A percentile compares a stretch with the other conserved stretches of the same genome.
Conservation (phyloP, 2,888 invertebrate species). For the Teinopalpus imperialis region DNA sequence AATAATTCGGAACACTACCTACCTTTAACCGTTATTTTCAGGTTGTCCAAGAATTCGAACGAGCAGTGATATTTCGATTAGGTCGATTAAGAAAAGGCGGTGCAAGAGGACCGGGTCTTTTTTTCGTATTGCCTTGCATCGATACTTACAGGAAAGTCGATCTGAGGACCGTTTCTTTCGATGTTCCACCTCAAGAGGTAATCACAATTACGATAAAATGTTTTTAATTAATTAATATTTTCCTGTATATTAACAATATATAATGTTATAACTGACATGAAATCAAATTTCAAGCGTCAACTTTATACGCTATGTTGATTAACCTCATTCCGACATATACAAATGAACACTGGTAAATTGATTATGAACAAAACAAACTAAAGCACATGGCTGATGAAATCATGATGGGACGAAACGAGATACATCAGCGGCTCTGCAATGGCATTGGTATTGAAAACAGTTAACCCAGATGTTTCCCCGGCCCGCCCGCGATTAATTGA, state of each 20-base stretch:
- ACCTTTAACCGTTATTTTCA: conserved; percentile 41
- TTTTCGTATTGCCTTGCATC: conserved; percentile 96
- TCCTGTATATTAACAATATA: no score
- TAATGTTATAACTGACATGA: no score
- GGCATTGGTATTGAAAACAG: conserved; percentile 59
- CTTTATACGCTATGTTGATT: no score
- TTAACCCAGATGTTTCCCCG: conserved; percentile 57
- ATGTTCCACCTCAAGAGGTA: conserved; percentile 98
- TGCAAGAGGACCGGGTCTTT: conserved; percentile 93
- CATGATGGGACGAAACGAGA: conserved; percentile 8
- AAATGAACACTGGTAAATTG: no score
- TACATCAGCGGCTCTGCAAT: conserved; percentile 4
- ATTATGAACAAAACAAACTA: not conserved
- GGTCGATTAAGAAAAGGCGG: conserved; percentile 90
- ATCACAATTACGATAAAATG: conserved; percentile 22
- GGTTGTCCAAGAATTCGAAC: conserved; percentile 93
- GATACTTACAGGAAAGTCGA: conserved; percentile 96
- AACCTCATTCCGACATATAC: no score
- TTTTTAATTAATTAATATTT: no score
- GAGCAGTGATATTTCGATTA: conserved; percentile 94
- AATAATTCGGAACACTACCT: not conserved
- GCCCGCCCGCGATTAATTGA: conserved; percentile 63
- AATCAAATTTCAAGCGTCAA: no score
- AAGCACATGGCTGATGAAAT: conserved; percentile 9
- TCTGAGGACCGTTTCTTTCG: conserved; percentile 95